Evolutionary conservation across 92 coral and sea anemone genomes (phyloP), one percentile per base, ranked within the genome.

Genomic region (Chrysogorgia sp.): DNA sequence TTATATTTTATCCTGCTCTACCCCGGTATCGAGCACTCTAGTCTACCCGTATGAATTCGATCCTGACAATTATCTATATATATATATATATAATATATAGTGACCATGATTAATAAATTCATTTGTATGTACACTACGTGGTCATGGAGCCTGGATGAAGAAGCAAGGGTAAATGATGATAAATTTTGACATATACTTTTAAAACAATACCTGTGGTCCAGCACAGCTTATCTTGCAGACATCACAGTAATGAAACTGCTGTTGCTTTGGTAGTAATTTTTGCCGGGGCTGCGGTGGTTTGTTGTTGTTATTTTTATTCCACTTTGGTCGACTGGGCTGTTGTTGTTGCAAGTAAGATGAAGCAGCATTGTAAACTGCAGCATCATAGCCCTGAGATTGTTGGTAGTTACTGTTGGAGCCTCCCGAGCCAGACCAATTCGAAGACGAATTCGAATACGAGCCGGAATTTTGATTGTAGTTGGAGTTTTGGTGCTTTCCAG

Each of bases 151-250:
- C n/a, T n/a, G n/a, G n/a, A n/a, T n/a, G n/a, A n/a, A n/a, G n/a
- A n/a, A n/a, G n/a, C n/a, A n/a, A n/a, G n/a, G n/a, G n/a, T n/a
- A n/a, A n/a, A n/a, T n/a, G n/a, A n/a, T n/a, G n/a, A n/a, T n/a
- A n/a, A n/a, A n/a, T n/a, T 4, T 26, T 32, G 13, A 13, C 21
- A 26, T 40, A 41, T 32, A 7, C 41, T 14, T 15, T 26, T 71
- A 37, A 37, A 37, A 12, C 8, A 60, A 28, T 79, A 94, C 98
- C 91, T 94, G 98, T 26, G 98, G 98, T 0, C 98, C 98, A 53
- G 98, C 98, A 71, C 98, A 94, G 60, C 98, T 94, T 0, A 94
- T 94, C 64, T 94, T 94, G 79, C 98, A 94, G 24, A 94, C 90
- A 69, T 94, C 98, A 85, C 98, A 94, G 84, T 94, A 94, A 78